phyloP scores from a whole-genome alignment of 2,888 invertebrate species.

The Eurois occulta region DNA sequence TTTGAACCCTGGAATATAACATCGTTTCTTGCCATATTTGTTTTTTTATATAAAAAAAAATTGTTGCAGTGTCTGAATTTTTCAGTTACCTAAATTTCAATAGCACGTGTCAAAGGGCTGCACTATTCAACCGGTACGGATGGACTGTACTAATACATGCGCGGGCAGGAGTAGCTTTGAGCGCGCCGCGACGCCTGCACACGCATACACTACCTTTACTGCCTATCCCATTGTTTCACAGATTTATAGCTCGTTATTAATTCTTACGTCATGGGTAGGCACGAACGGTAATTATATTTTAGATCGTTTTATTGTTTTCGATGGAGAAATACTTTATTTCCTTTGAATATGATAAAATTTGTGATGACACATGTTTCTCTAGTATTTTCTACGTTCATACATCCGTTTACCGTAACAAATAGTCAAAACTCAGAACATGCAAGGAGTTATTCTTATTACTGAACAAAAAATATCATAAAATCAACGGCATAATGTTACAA shows the following conservation, averaged over 20 bases:
- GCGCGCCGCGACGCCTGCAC: conserved; percentile 59
- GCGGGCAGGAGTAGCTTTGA: conserved; percentile 46
- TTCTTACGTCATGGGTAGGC: conserved; percentile 54
- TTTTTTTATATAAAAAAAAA: no score
- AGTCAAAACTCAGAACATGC: background rate
- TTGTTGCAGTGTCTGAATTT: no score
- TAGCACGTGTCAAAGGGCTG: background rate
- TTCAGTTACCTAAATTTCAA: no score
- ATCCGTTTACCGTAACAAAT: background rate
- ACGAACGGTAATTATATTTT: conserved; percentile 51
- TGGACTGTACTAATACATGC: conserved; percentile 27
- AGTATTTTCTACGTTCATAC: background rate
- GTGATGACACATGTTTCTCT: conserved; percentile 10
- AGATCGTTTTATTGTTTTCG: conserved; percentile 43
- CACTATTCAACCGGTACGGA: background rate
- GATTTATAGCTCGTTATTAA: conserved; percentile 60
- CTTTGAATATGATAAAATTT: background rate
- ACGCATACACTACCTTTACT: conserved; percentile 56
- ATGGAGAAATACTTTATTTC: conserved; percentile 21
- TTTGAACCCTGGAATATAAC: no score
- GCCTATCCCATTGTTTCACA: conserved; percentile 55
- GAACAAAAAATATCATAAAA: conserved; percentile 24
- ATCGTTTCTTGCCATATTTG: background rate
- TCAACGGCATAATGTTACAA: conserved; percentile 32
- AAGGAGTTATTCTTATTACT: background rate